These are phyloP conservation scores for Drosophila subpulchrella DNA, from an alignment of 1,140 invertebrate genomes.

Conservation along the genomic window DNA sequence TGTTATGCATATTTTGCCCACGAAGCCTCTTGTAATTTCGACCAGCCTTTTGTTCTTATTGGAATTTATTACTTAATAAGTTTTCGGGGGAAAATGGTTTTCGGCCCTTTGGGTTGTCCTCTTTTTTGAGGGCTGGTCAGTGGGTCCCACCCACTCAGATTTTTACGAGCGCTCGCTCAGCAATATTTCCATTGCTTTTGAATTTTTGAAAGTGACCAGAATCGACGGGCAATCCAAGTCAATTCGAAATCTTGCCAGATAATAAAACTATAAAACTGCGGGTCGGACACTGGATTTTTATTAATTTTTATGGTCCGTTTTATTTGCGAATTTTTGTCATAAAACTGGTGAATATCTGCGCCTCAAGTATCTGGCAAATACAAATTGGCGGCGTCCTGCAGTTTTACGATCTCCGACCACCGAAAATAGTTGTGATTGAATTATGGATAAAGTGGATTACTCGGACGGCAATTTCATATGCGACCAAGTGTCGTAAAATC, in stretches of 20 bases:
- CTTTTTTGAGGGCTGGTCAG: slow-evolving; percentile 1
- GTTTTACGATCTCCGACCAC: slow-evolving; percentile 62
- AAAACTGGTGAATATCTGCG: slow-evolving; percentile 63
- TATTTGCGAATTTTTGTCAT: slow-evolving; percentile 65
- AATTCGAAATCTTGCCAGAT: slow-evolving; percentile 53
- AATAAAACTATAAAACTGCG: slow-evolving; percentile 77
- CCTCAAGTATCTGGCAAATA: slow-evolving; percentile 38
- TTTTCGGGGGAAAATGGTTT: slow-evolving; percentile 58
- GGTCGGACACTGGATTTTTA: slow-evolving; percentile 51
- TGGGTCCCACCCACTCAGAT: slow-evolving; percentile 6
- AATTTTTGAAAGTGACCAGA: slow-evolving; percentile 58
- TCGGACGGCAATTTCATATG: slow-evolving; percentile 53
- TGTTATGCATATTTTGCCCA: slow-evolving; percentile 55
- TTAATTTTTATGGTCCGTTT: slow-evolving; percentile 76
- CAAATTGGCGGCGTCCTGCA: slow-evolving; percentile 67
- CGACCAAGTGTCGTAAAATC: slow-evolving; percentile 67
- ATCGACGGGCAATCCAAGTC: slow-evolving; percentile 3
- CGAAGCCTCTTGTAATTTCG: slow-evolving; percentile 30
- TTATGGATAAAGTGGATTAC: slow-evolving; percentile 82
- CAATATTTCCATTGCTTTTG: slow-evolving; percentile 59
- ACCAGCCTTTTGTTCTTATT: slow-evolving; percentile 68
- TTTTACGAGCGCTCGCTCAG: slow-evolving; percentile 76
- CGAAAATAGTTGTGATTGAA: slow-evolving; percentile 73
- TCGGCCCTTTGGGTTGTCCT: neutral
- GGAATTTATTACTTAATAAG: slow-evolving; percentile 83